Evolutionary conservation across 2,113 vertebrate genomes (phyloP).

Genomic region (Mirza zaza): DNA sequence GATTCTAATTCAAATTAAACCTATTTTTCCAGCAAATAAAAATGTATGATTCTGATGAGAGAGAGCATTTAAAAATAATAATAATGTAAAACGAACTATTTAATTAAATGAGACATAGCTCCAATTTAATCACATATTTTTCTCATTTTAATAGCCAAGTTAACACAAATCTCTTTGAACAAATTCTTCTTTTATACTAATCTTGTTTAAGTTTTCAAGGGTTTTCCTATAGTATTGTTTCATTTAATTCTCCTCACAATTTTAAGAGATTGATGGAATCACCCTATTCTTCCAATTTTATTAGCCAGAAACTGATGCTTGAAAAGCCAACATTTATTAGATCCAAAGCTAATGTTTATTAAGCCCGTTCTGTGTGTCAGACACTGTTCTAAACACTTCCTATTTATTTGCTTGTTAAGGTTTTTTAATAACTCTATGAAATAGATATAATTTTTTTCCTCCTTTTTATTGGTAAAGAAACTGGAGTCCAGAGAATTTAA

Average conservation of each 20-base stretch:
- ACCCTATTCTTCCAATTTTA: constrained; percentile 4
- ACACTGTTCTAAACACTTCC: background rate
- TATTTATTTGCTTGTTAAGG: background rate
- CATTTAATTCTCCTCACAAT: constrained; percentile 21
- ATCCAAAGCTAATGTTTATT: background rate
- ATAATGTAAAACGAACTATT: background rate
- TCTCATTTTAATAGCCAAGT: background rate
- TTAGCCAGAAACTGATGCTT: background rate
- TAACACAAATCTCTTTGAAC: background rate
- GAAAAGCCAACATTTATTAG: constrained; percentile 23
- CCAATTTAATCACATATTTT: background rate
- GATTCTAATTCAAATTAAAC: constrained; percentile 10
- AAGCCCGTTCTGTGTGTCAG: background rate
- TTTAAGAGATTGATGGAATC: constrained; percentile 8
- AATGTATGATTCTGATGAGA: background rate
- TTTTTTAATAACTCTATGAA: background rate
- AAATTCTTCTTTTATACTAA: constrained; percentile 13
- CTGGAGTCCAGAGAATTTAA: background rate
- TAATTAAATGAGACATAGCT: constrained; percentile 14
- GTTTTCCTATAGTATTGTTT: background rate
- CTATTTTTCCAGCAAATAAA: background rate
- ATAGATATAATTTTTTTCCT: background rate
- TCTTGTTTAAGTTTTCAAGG: background rate
- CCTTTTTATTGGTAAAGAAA: background rate
- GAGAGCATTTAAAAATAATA: background rate